Conservation (phyloP, 2,113 vertebrate species). For the Macroglossus sobrinus region DNA sequence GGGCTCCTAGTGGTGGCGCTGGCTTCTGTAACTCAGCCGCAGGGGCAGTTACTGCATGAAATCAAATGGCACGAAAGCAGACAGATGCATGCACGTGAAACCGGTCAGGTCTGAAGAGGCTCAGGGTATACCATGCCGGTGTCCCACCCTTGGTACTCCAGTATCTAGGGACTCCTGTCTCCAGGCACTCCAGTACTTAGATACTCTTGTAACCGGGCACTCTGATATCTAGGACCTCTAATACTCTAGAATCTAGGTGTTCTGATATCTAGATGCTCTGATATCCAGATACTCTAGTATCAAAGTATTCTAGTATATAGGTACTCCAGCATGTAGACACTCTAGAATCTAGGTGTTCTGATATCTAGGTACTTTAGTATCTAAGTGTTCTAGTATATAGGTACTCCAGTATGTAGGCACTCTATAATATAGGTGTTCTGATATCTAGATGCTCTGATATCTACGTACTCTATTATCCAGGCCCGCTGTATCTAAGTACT, state of each 20-base stretch:
- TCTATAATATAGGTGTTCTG: no score
- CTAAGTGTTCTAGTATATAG: no score
- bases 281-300: neutral
- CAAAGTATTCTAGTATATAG: no score
- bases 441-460: neutral
- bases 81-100: rapidly evolving
- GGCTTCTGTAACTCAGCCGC: rapidly evolving
- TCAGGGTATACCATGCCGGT: rapidly evolving
- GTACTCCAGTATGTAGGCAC: neutral
- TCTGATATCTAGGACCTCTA: no score
- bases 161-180: no score
- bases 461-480: no score
- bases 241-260: neutral
- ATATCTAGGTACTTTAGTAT: neutral
- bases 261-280: neutral
- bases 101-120: rapidly evolving
- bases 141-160: neutral
- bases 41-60: rapidly evolving
- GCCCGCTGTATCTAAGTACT: neutral
- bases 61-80: rapidly evolving
- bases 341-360: neutral
- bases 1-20: rapidly evolving
- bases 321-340: neutral
- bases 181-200: neutral
- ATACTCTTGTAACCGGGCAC: no score